Evolutionary conservation across 2,888 invertebrate genomes (phyloP), one percentile per base, ranked within the genome.

Genomic region (Lithophane socia): DNA sequence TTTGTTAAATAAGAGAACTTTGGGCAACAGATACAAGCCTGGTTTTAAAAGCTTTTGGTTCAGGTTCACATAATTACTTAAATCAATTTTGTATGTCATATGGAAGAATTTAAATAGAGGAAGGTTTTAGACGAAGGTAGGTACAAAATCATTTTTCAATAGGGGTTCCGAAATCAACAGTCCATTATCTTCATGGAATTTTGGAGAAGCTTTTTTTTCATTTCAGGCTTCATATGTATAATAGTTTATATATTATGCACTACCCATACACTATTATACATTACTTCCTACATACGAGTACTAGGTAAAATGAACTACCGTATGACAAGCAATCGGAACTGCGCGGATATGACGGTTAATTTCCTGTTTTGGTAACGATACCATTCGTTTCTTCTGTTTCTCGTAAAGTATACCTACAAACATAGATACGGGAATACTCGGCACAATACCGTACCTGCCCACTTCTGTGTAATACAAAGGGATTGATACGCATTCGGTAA

Each of bases 321-420:
- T 80, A 77, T 66, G 74, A 64, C 73, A 75, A 79, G 65, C 73
- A 79, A 87, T 71, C 66, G 80, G 80, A 82, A 79, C 77, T 72
- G 64, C 65, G 69, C 69, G 76, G 76, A 84, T 75, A 78, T 79
- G 84, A 88, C 79, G 68, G 74, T 77, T 82, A 81, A 87, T 86
- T 88, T 84, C 80, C 87, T 87, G 83, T 83, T 86, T 82, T 83
- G 68, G 82, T 81, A 79, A 80, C 77, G 77, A 83, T 80, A 71
- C 79, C 72, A 68, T 65, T 79, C 64, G 61, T 69, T 72, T 70
- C 73, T 85, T 64, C 67, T 68, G 69, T 78, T 74, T 74, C 64
- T 64, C n/a, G n/a, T 73, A 79, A 79, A 61, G 47, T 72, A 83
- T 66, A 73, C 82, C 67, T 29, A 29, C 29, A 29, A 76, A 76